Base-by-base conservation (phyloP, 92 coral and sea anemone species). In the Micromussa lordhowensis region DNA sequence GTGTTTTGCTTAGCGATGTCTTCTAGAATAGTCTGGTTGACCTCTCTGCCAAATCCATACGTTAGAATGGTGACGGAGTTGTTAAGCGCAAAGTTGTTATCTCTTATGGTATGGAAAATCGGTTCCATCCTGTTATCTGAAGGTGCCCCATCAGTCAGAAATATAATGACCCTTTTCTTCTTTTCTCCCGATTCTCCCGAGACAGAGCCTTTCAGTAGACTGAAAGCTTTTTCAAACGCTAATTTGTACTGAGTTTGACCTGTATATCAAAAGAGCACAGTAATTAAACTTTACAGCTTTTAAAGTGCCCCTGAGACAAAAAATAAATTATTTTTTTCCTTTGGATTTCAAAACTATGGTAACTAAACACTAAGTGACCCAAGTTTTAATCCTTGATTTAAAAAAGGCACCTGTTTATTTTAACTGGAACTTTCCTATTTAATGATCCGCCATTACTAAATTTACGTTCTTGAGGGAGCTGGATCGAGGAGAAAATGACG, bases 101-200 rank as follows among this genome's bases (percentile, higher is more conserved):
- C 81, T 16, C 81, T 66, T 44, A 91, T 91, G 0, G 74, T 88
- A 28, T 71, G 63, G 75, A 91, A 81, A 30, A 83, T 86, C 49
- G n/a, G 35, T 7, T 57, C 22, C 10, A 2, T 77, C 15, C 85
- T 75, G 3, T 21, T n/a, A 40, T 93, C 94, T 3, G 92, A 71
- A 21, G 95, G 94, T 29, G 30, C 58, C 6, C 93, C 94, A 40
- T 91, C 95, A 6, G 95, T 93, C 58, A 93, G 54, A 79, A 93
- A 93, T 31, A 93, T 36, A 40, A 93, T 83, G 13, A 91, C 88
- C 38, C 84, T 87, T 36, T 55, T 54, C 75, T 68, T 87, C 5
- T 51, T 74, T 38, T 64, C 28, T 30, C 40, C 74, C 29, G 78
- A 35, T 7, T 79, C 64, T 10, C 21, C 81, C 4, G 86, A 76